These are phyloP conservation scores for Stegodyphus mimosarum DNA, from an alignment of 1,140 invertebrate species.

Conservation along the genomic window DNA sequence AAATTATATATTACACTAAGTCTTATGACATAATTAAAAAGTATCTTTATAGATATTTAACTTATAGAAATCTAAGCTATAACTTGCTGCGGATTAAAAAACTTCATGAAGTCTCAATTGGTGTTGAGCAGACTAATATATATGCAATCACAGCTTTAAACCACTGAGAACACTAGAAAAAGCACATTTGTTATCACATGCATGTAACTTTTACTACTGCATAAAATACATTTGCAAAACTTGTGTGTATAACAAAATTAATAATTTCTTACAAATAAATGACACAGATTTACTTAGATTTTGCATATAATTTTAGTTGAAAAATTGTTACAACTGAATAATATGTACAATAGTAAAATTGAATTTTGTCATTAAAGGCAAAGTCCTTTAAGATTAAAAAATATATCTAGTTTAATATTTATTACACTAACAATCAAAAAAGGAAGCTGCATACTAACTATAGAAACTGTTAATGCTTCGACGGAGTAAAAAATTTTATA, in stretches of 20 bases:
- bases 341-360: not conserved
- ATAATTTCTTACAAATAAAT: not conserved
- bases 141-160: not conserved
- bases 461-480: not conserved
- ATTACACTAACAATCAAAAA: not conserved
- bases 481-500: not conserved
- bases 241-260: slow-evolving; percentile 15
- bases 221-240: slow-evolving; percentile 7
- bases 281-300: not conserved
- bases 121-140: slow-evolving; percentile 25
- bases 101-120: not conserved
- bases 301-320: not conserved
- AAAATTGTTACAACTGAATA: not conserved
- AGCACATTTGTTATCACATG: not conserved
- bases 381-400: not conserved
- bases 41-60: not conserved
- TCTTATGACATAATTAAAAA: not conserved
- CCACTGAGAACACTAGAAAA: not conserved
- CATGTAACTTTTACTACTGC: slow-evolving; percentile 17
- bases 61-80: not conserved
- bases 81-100: not conserved
- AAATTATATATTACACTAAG: not conserved
- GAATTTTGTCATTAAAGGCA: not conserved
- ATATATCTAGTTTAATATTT: not conserved
- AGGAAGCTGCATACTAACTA: not conserved